Conservation (phyloP, 2,888 invertebrate species). For the Buathra laborator region DNA sequence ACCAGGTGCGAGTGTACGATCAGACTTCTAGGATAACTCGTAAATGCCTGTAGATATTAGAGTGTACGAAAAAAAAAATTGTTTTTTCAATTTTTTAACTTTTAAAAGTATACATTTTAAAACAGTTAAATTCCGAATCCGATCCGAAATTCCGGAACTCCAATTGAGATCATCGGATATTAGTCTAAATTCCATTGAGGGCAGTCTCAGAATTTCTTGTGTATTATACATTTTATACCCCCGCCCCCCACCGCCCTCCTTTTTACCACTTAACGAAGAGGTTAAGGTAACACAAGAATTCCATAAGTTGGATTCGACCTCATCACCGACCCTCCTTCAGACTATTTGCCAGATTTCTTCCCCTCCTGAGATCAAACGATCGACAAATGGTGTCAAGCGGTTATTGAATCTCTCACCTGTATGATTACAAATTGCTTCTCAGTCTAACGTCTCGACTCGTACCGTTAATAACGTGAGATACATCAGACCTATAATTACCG, state of each 20-base stretch:
- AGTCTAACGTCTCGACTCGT: background rate
- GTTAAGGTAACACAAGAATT: too few species aligned
- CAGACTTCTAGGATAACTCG: background rate
- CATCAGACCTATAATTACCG: background rate
- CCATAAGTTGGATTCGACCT: too few species aligned
- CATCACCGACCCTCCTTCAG: too few species aligned
- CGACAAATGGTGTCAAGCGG: too few species aligned
- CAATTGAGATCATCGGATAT: background rate
- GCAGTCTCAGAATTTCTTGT: too few species aligned
- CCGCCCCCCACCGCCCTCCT: too few species aligned
- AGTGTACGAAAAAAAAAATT: background rate
- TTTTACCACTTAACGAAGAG: too few species aligned
- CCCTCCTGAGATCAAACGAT: too few species aligned
- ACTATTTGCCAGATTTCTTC: too few species aligned
- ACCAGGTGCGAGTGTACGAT: constrained; percentile 25
- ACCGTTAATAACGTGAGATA: background rate
- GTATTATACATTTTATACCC: too few species aligned
- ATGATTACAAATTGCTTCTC: background rate
- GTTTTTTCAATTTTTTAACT: background rate
- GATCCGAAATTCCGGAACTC: background rate
- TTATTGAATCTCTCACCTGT: background rate
- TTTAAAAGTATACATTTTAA: background rate
- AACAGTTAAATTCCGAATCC: too few species aligned
- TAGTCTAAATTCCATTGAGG: too few species aligned
- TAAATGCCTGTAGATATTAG: background rate